A percentile compares a stretch with the other conserved stretches of the same genome.
Conservation (phyloP, 2,113 vertebrate genomes). For the Hyaena hyaena region DNA sequence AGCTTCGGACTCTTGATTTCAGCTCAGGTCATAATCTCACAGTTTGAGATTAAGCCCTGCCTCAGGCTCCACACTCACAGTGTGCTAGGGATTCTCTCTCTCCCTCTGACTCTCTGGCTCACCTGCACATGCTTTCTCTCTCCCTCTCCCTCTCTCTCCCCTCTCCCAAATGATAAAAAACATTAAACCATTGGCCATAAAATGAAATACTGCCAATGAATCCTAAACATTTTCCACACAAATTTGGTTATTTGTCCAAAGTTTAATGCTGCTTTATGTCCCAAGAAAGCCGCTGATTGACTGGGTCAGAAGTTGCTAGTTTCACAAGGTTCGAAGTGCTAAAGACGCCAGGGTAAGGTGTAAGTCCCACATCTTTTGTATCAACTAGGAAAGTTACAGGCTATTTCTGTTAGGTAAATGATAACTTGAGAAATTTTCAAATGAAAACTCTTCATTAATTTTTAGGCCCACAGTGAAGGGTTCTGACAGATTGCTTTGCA, state of each 20-base stretch:
- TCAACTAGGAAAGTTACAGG: background rate
- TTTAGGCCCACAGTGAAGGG: background rate
- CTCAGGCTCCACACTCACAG: too few relatives aligned
- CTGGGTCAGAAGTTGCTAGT: background rate
- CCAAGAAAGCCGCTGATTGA: background rate
- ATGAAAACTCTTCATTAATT: slow-evolving; percentile 15
- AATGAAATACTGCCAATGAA: background rate
- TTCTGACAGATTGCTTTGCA: slow-evolving; percentile 47
- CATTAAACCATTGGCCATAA: background rate
- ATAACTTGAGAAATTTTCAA: background rate
- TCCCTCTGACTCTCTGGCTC: too few relatives aligned
- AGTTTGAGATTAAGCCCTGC: too few relatives aligned
- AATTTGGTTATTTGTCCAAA: background rate
- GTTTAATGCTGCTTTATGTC: background rate
- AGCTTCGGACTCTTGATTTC: too few relatives aligned
- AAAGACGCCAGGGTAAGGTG: background rate
- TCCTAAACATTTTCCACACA: background rate
- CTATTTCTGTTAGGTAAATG: background rate
- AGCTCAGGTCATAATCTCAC: too few relatives aligned
- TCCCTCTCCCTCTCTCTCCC: too few relatives aligned
- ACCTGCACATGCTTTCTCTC: too few relatives aligned
- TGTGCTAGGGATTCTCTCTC: too few relatives aligned
- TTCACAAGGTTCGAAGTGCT: background rate
- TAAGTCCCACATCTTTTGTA: background rate
- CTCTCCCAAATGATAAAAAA: too few relatives aligned